These are phyloP conservation scores for Lithophane semibrunnea DNA, from an alignment of 2,888 invertebrate genomes.

Conservation along the genomic window DNA sequence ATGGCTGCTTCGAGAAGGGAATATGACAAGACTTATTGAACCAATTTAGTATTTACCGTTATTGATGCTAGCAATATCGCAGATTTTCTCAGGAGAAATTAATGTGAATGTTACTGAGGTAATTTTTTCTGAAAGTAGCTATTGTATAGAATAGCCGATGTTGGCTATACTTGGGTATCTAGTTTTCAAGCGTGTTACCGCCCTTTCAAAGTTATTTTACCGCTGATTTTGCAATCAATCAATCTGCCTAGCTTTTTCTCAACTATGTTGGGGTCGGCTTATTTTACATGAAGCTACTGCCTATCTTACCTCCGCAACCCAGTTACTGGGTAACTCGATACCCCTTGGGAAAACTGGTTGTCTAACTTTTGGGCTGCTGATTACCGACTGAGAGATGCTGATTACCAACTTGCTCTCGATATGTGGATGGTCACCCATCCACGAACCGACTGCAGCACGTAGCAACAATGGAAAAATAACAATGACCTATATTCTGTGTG, in stretches of 20 bases:
- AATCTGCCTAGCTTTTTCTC: neutral
- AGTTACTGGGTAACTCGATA: neutral
- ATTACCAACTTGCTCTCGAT: neutral
- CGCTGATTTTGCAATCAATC: neutral
- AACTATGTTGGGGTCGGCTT: neutral
- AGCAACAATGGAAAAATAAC: neutral
- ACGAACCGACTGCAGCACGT: neutral
- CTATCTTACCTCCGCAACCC: neutral
- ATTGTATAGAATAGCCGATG: neutral
- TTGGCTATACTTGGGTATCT: neutral
- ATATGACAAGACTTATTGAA: constrained; percentile 44
- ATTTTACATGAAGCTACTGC: neutral
- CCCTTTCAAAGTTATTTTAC: neutral
- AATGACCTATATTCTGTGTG: neutral
- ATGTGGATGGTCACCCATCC: neutral
- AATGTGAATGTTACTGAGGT: constrained; percentile 14
- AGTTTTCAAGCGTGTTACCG: neutral
- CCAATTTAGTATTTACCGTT: constrained; percentile 37
- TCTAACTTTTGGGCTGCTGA: neutral
- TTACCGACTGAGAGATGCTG: too few relatives aligned
- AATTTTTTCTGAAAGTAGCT: neutral
- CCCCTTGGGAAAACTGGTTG: neutral
- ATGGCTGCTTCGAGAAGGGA: constrained; percentile 22
- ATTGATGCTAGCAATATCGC: constrained; percentile 29
- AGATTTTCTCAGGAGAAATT: constrained; percentile 51